Conservation (phyloP, 2,113 vertebrate genomes). For the Protobothrops mucrosquamatus region DNA sequence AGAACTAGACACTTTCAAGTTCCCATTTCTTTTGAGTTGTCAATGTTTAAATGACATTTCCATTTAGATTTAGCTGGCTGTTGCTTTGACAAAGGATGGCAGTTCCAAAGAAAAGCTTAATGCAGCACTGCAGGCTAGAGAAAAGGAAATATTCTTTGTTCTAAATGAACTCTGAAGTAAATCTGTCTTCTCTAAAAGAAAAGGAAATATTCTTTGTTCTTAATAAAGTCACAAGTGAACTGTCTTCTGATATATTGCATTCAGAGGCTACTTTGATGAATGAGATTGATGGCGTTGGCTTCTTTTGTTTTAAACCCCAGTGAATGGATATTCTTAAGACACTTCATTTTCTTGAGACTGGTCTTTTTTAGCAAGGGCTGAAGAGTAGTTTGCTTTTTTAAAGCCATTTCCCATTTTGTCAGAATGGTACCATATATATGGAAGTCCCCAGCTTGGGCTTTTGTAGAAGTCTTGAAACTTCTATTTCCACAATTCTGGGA, state of each 20-base stretch:
- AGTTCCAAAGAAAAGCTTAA: constrained; percentile 23
- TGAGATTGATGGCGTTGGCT: background rate
- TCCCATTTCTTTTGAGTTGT: background rate
- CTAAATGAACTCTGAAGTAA: constrained; percentile 2
- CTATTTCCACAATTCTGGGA: background rate
- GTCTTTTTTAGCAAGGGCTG: background rate
- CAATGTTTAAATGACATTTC: constrained; percentile 16
- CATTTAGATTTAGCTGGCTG: constrained; percentile 8
- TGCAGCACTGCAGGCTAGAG: background rate
- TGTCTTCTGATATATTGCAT: background rate
- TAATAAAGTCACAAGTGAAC: background rate
- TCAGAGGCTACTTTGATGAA: constrained; percentile 20
- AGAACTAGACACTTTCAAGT: background rate
- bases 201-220: constrained; percentile 21
- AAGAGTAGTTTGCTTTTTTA: background rate
- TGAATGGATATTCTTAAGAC: background rate
- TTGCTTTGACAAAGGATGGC: constrained; percentile 10
- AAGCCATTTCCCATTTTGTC: background rate
- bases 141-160: constrained; percentile 20
- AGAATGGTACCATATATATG: background rate
- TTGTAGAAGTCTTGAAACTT: background rate
- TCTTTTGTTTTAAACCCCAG: constrained; percentile 12
- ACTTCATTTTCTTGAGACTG: background rate
- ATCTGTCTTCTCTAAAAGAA: background rate
- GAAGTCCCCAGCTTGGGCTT: background rate